Percentiles rank a stretch among this genome's conserved stretches.
These are phyloP conservation scores for Hyperoplus immaculatus DNA, from an alignment of 2,797 vertebrate genomes.

Conservation along the genomic window DNA sequence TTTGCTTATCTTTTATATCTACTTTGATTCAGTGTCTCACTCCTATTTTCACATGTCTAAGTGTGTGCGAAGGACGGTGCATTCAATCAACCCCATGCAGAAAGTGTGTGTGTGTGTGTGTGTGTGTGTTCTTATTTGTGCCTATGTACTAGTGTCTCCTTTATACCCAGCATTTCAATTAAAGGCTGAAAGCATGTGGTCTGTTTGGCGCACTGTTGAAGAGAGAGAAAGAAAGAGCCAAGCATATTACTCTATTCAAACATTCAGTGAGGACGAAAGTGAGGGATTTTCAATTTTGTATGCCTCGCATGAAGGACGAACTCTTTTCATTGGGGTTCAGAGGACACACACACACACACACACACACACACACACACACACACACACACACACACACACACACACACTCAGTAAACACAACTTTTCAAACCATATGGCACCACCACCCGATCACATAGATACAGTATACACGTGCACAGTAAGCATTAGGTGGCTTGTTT, in stretches of 20 bases:
- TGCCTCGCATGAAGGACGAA: conserved; percentile 72
- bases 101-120: conserved; percentile 4
- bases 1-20: too few species aligned
- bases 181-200: conserved; percentile 70
- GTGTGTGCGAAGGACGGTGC: neutral
- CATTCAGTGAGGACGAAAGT: conserved; percentile 58
- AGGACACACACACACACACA: conserved; percentile 44
- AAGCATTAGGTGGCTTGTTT: conserved; percentile 27
- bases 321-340: conserved; percentile 67
- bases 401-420: conserved; percentile 11
- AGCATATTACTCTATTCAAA: conserved; percentile 74
- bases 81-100: neutral
- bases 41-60: conserved; percentile 17
- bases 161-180: conserved; percentile 66
- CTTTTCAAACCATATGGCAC: conserved; percentile 2
- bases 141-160: neutral
- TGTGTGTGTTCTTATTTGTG: conserved; percentile 33
- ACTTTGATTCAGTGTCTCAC: too few species aligned
- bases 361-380: conserved; percentile 4
- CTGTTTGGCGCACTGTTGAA: conserved; percentile 66
- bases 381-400: conserved; percentile 32
- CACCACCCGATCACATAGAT: conserved; percentile 2
- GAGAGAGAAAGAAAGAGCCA: conserved; percentile 60
- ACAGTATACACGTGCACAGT: conserved; percentile 9
- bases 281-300: conserved; percentile 62